phyloP scores from a whole-genome alignment of 2,888 invertebrate species.

The Lymantria dispar region DNA sequence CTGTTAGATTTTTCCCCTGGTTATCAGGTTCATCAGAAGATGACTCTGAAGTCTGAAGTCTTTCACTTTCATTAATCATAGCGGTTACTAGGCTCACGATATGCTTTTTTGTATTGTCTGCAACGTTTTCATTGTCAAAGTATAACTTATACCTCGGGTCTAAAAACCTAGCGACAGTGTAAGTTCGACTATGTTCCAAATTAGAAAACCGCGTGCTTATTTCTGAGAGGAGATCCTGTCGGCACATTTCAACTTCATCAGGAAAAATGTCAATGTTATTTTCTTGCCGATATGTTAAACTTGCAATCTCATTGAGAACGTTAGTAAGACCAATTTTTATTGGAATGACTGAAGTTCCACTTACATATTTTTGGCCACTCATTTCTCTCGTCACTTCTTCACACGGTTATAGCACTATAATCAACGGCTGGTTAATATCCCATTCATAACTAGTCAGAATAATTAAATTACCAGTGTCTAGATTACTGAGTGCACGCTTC shows the following conservation, averaged over 20 bases:
- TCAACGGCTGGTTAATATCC: constrained; percentile 5
- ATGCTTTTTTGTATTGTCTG: constrained; percentile 6
- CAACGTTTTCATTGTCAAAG: constrained; percentile 4
- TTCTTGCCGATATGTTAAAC: no score
- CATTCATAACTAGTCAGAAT: constrained; percentile 4
- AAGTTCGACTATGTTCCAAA: constrained; percentile 5
- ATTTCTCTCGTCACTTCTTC: constrained; percentile 4
- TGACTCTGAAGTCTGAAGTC: background rate
- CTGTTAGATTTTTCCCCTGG: background rate
- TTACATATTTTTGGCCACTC: constrained; percentile 9
- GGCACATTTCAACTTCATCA: constrained; percentile 3
- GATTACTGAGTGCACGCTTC: background rate
- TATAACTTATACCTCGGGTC: constrained; percentile 12
- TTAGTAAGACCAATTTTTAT: constrained; percentile 1
- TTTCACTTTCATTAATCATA: constrained; percentile 4
- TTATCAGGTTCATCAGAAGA: constrained; percentile 2
- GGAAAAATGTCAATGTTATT: background rate
- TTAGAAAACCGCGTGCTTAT: constrained; percentile 1
- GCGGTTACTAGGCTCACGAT: constrained; percentile 5
- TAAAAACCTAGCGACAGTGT: constrained; percentile 3
- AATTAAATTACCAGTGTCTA: background rate
- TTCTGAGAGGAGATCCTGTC: constrained; percentile 3
- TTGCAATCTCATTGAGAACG: background rate
- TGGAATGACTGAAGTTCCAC: background rate
- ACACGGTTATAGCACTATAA: background rate